phyloP scores from a whole-genome alignment of 2,113 vertebrate genomes.

The Dasyurus viverrinus region DNA sequence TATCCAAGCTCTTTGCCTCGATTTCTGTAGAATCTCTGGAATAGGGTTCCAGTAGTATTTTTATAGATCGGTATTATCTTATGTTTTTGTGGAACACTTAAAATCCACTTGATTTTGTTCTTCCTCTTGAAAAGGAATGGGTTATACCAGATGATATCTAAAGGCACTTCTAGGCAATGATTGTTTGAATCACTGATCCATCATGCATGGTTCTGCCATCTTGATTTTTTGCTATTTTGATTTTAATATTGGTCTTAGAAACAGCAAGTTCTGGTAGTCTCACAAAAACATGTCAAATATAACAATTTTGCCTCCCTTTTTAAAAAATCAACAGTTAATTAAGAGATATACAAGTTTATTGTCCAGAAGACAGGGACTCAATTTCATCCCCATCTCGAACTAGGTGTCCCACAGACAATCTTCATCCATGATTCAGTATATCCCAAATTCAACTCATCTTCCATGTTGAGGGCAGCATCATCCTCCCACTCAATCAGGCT shows the following conservation, averaged over 20 bases:
- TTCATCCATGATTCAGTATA: background rate
- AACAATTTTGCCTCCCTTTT: background rate
- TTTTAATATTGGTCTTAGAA: too few species aligned
- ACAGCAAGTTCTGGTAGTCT: background rate
- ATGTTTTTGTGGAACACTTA: background rate
- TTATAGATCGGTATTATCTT: background rate
- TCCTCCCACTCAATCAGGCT: background rate
- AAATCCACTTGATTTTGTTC: background rate
- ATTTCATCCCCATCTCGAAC: background rate
- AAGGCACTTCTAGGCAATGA: too few species aligned
- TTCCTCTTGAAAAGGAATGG: too few species aligned
- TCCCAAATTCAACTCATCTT: background rate
- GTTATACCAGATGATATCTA: too few species aligned
- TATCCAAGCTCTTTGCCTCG: background rate
- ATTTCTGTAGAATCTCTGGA: background rate
- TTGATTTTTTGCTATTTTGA: too few species aligned
- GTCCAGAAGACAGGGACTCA: background rate
- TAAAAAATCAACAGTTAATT: background rate
- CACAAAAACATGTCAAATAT: background rate
- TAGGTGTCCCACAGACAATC: background rate
- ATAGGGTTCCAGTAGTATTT: background rate
- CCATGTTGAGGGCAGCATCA: background rate
- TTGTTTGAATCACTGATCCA: too few species aligned
- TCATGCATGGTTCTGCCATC: too few species aligned
- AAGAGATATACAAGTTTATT: background rate